Conservation (phyloP, 2,888 invertebrate species). For the Himalopsyche kuldschensis region DNA sequence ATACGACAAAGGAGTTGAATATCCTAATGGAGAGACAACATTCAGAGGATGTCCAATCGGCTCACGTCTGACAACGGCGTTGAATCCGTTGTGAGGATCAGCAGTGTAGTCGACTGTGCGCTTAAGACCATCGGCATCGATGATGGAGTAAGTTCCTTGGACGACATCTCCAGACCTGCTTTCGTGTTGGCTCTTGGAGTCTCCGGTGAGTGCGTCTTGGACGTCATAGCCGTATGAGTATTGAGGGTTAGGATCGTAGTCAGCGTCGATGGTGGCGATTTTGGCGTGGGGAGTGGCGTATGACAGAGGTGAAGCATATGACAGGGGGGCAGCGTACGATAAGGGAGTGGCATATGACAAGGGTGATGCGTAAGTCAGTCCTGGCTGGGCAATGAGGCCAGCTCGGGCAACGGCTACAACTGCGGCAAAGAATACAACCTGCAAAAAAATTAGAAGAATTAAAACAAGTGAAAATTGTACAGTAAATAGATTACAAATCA, state of each 20-base stretch:
- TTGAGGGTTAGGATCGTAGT: constrained; percentile 45
- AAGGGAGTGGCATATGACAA: constrained; percentile 42
- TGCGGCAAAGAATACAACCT: constrained; percentile 60
- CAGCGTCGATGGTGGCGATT: constrained; percentile 40
- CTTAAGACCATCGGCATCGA: constrained; percentile 56
- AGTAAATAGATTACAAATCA: too few relatives aligned
- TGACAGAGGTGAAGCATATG: constrained; percentile 41
- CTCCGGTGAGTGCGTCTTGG: constrained; percentile 59
- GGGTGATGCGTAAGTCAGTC: constrained; percentile 44
- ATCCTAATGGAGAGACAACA: constrained; percentile 43
- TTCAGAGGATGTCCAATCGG: constrained; percentile 47
- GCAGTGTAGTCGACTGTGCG: constrained; percentile 59
- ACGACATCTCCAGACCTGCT: constrained; percentile 57
- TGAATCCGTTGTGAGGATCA: constrained; percentile 57
- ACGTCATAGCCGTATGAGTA: constrained; percentile 63
- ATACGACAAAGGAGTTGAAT: neutral
- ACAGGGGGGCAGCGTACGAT: constrained; percentile 45
- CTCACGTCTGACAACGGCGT: constrained; percentile 56
- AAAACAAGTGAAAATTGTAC: neutral
- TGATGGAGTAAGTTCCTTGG: constrained; percentile 55
- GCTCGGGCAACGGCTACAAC: constrained; percentile 48
- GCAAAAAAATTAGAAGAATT: constrained; percentile 41
- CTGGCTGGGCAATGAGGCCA: constrained; percentile 35
- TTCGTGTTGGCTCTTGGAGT: constrained; percentile 56
- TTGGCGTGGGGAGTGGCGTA: constrained; percentile 41